Evolutionary conservation across 2,113 vertebrate genomes (phyloP).

Genomic region (Abramis brama): DNA sequence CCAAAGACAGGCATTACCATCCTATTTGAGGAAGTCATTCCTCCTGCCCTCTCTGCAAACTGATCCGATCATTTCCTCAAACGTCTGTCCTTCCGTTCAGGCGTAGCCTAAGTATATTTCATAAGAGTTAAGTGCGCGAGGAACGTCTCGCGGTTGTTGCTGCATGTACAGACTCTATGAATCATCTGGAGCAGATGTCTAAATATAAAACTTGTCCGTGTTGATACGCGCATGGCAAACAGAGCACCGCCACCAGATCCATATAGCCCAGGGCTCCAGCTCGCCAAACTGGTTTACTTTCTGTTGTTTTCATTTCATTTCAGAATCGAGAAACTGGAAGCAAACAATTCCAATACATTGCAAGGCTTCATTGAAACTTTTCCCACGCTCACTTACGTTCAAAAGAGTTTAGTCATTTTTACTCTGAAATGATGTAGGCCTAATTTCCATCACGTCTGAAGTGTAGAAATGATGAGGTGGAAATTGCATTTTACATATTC

Average conservation of each 20-base stretch:
- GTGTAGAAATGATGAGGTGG: neutral
- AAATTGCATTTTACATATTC: neutral
- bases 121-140: neutral
- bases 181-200: conserved; percentile 47
- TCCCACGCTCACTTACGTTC: neutral
- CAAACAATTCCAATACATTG: neutral
- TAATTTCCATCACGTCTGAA: neutral
- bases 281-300: neutral
- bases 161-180: conserved; percentile 8
- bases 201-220: conserved; percentile 66
- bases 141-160: neutral
- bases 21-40: conserved; percentile 35
- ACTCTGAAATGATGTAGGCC: neutral
- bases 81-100: conserved; percentile 20
- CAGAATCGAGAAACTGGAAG: neutral
- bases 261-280: neutral
- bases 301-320: neutral
- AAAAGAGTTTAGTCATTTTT: neutral
- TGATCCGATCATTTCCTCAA: conserved; percentile 23
- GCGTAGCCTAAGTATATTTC: neutral
- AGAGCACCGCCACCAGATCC: neutral
- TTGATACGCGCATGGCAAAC: conserved; percentile 18
- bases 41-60: conserved; percentile 5
- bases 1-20: conserved; percentile 9
- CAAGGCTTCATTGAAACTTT: neutral